Base-by-base conservation (phyloP, 2,113 vertebrate genomes). In the Oryctolagus cuniculus region DNA sequence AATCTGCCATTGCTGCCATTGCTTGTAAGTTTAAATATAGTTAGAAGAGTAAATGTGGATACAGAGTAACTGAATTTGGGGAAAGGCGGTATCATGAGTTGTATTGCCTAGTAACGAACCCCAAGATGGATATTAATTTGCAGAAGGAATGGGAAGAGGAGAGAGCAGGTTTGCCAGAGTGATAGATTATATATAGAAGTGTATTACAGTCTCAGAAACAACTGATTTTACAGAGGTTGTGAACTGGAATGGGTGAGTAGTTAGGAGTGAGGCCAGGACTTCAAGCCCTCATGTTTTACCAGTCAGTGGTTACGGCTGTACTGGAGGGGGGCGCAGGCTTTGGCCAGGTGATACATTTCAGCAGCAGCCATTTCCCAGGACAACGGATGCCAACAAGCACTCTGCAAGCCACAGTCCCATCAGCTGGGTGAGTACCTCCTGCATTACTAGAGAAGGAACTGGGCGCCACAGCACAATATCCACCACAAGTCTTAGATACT, bases 201-300 rank as follows among this genome's bases (percentile, higher is more conserved):
- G 8, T 19, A 15, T 2, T 34, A 11, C 24, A 44, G n/a, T 36
- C 44, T 85, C 58, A 34, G 67, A 31, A 53, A 27, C 22, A 22
- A 13, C 0, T 22, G 19, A 79, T 17, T 8, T 0, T 72, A 7
- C 0, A 21, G 44, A 9, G 69, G 12, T 17, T 38, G 31, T 51
- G 36, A 64, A 19, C 49, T 13, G 31, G 27, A 51, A 69, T 2
- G 27, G n/a, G 2, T 73, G 17, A 64, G 36, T 81, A 58, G 3
- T 16, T 89, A 44, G 44, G n/a, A 15, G 19, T 31, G 36, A 85
- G 13, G 12, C 9, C 53, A 34, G 12, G 81, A 5, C n/a, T 38
- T 51, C 3, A n/a, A 25, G 34, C n/a, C 15, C 24, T 29, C 5
- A 31, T 12, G 2, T 44, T 38, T 64, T 11, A 36, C 25, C 29